A percentile compares a stretch with the other conserved stretches of the same genome.
phyloP scores from a whole-genome alignment of 2,888 invertebrate species.

The Drosophila setosimentum region DNA sequence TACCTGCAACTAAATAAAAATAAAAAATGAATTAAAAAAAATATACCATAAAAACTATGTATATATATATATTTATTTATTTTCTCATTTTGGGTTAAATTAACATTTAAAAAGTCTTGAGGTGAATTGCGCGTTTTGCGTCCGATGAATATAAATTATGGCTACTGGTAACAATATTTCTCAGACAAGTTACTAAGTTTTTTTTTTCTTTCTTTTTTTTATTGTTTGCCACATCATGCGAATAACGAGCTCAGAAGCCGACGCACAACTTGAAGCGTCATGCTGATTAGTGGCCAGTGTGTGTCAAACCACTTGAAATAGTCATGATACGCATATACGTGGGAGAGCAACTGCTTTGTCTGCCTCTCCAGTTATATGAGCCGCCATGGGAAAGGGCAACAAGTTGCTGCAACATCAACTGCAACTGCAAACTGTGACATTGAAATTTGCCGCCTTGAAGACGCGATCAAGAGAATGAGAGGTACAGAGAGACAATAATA shows the following conservation, averaged over 20 bases:
- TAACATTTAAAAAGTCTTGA: neutral
- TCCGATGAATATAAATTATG: neutral
- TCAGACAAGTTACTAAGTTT: neutral
- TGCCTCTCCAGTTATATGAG: conserved; percentile 18
- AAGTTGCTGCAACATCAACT: conserved; percentile 33
- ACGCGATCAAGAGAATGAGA: neutral
- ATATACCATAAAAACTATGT: no score
- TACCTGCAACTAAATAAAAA: neutral
- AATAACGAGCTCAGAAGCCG: neutral
- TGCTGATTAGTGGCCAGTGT: conserved; percentile 24
- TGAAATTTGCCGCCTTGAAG: conserved; percentile 35
- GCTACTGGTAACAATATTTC: neutral
- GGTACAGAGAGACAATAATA: neutral
- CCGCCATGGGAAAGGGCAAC: conserved; percentile 42
- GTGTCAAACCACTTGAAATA: conserved; percentile 27
- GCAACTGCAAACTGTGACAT: conserved; percentile 45
- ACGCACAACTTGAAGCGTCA: conserved; percentile 14
- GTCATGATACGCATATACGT: neutral
- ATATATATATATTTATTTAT: no score
- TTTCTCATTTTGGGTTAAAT: neutral
- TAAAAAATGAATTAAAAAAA: no score
- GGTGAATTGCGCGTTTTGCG: neutral
- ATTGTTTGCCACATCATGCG: neutral
- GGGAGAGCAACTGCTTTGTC: conserved; percentile 9
- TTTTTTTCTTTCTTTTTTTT: neutral